Evolutionary conservation across 2,797 vertebrate genomes (phyloP).

Genomic region (Catamblyrhynchus diadema): DNA sequence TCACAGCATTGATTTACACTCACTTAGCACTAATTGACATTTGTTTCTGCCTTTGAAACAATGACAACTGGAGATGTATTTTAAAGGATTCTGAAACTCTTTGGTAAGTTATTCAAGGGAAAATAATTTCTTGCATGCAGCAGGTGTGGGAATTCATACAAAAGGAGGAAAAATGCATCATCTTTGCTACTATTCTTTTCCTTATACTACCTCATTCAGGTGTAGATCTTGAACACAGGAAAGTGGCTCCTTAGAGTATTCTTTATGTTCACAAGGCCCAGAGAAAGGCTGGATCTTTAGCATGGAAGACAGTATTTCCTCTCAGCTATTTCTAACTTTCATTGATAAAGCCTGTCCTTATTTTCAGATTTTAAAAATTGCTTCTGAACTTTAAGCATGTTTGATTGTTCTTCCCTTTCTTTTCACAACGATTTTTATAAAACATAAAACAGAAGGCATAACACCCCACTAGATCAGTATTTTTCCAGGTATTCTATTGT

Average conservation of each 20-base stretch:
- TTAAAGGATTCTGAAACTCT: not conserved
- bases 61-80: not conserved
- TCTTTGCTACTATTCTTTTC: not conserved
- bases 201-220: not conserved
- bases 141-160: not conserved
- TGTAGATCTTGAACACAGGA: not conserved
- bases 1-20: slow-evolving; percentile 13
- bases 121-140: not conserved
- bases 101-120: not conserved
- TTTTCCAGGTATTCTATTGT: not conserved
- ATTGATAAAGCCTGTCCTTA: not conserved
- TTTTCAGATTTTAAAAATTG: not conserved
- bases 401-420: not conserved
- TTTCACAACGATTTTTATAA: not conserved
- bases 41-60: slow-evolving; percentile 1
- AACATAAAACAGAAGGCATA: not conserved
- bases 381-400: not conserved
- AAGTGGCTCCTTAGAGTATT: not conserved
- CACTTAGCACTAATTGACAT: not conserved
- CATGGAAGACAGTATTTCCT: not conserved
- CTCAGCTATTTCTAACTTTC: not conserved
- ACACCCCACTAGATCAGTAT: not conserved
- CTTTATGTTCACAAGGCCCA: not conserved
- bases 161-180: not conserved
- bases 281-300: not conserved